Percentiles rank a stretch among this genome's conserved stretches.
Evolutionary conservation across 2,888 invertebrate species (phyloP).

Genomic region (Nephrocerus scutellatus): DNA sequence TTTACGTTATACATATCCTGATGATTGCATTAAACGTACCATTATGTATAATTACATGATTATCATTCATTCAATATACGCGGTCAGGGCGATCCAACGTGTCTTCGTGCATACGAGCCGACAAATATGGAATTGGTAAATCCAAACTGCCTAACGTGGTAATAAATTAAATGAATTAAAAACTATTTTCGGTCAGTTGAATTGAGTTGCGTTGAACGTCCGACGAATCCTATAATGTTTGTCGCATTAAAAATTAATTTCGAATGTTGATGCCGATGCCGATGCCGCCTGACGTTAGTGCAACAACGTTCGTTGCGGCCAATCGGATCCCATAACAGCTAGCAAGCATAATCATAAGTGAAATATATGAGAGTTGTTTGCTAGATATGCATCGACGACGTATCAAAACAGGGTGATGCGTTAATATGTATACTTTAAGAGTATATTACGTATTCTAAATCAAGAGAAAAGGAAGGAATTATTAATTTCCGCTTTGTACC

Average conservation of each 20-base stretch:
- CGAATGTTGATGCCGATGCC: conserved; percentile 22
- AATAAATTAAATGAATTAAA: conserved; percentile 18
- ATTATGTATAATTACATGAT: conserved; percentile 6
- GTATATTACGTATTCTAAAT: too few species aligned
- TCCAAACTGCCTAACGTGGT: conserved; percentile 18
- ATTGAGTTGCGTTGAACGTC: conserved; percentile 13
- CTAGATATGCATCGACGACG: too few species aligned
- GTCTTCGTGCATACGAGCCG: conserved; percentile 6
- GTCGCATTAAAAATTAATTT: conserved; percentile 30
- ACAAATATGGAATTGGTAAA: too few species aligned
- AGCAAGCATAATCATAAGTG: conserved; percentile 5
- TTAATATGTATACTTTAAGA: too few species aligned
- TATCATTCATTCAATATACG: neutral
- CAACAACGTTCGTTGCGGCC: conserved; percentile 1
- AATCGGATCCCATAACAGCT: conserved; percentile 5
- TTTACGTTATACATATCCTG: conserved; percentile 15
- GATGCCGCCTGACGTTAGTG: conserved; percentile 9
- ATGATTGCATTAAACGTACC: conserved; percentile 17
- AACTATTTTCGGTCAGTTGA: conserved; percentile 5
- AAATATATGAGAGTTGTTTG: too few species aligned
- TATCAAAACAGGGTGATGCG: too few species aligned
- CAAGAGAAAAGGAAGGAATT: too few species aligned
- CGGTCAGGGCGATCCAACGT: conserved; percentile 3
- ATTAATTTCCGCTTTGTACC: too few species aligned
- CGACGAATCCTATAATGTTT: conserved; percentile 19